Conservation (phyloP, 2,797 vertebrate genomes). For the Acrocephalus scirpaceus region DNA sequence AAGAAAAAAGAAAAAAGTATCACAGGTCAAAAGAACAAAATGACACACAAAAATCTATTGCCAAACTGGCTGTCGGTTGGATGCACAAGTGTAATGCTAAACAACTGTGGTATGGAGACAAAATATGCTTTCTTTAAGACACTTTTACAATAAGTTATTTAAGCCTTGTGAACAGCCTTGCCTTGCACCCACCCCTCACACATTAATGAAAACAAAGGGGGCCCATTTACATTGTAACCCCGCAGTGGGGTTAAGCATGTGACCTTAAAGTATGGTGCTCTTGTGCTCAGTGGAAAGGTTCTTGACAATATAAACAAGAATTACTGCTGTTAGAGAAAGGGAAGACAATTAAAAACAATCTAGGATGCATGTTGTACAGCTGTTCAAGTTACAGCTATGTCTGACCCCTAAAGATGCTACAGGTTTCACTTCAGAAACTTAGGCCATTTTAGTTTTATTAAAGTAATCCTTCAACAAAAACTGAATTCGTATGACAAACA, state of each 20-base stretch:
- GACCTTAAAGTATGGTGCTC: slow-evolving; percentile 79
- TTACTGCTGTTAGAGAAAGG: slow-evolving; percentile 83
- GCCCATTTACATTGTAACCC: slow-evolving; percentile 79
- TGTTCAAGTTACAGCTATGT: slow-evolving; percentile 77
- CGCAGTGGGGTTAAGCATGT: slow-evolving; percentile 81
- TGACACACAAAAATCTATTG: slow-evolving; percentile 66
- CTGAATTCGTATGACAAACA: neutral
- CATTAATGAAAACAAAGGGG: slow-evolving; percentile 82
- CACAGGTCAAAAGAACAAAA: slow-evolving; percentile 83
- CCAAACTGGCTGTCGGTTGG: slow-evolving; percentile 70
- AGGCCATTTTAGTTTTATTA: slow-evolving; percentile 54
- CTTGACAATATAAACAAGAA: slow-evolving; percentile 86
- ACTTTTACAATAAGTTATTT: slow-evolving; percentile 78
- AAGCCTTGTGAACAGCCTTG: slow-evolving; percentile 65
- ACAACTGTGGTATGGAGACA: slow-evolving; percentile 73
- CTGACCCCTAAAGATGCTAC: slow-evolving; percentile 75
- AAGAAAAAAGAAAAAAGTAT: slow-evolving; percentile 65
- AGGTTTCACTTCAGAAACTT: slow-evolving; percentile 57
- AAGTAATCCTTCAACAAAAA: slow-evolving; percentile 38
- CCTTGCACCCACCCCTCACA: slow-evolving; percentile 68
- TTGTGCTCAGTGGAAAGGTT: slow-evolving; percentile 81
- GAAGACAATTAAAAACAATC: slow-evolving; percentile 90
- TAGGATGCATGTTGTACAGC: slow-evolving; percentile 82
- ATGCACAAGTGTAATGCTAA: slow-evolving; percentile 74
- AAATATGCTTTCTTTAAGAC: slow-evolving; percentile 74